Conservation (phyloP, 2,113 vertebrate species). For the Antennarius striatus region DNA sequence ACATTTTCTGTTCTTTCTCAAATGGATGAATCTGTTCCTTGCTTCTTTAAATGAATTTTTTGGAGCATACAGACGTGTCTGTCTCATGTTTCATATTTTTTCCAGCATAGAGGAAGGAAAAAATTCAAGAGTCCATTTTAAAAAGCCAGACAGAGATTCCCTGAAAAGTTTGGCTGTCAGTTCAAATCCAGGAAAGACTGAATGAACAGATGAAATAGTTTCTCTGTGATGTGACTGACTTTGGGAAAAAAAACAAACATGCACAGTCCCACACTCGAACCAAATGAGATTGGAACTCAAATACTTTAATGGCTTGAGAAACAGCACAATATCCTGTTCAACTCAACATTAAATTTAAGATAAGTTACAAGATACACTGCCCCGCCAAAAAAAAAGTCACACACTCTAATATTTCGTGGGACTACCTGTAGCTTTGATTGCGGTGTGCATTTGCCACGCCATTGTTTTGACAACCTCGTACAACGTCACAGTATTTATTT, state of each 20-base stretch:
- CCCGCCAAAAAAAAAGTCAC: neutral
- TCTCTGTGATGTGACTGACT: slow-evolving; percentile 32
- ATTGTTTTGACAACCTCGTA: too few relatives aligned
- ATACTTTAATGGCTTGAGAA: neutral
- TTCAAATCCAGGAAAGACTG: slow-evolving; percentile 53
- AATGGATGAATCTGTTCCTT: slow-evolving; percentile 22
- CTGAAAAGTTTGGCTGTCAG: slow-evolving; percentile 21
- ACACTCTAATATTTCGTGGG: neutral
- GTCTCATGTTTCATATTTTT: slow-evolving; percentile 19
- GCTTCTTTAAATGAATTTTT: slow-evolving; percentile 44
- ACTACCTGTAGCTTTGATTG: too few relatives aligned
- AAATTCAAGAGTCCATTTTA: neutral
- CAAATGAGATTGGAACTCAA: neutral
- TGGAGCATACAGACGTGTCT: slow-evolving; percentile 6
- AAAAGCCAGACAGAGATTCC: slow-evolving; percentile 25
- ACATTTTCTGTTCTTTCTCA: slow-evolving; percentile 4
- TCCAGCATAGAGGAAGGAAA: neutral
- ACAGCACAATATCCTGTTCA: neutral
- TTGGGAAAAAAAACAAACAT: slow-evolving; percentile 28
- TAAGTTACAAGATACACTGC: too few relatives aligned
- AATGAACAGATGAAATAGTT: slow-evolving; percentile 54
- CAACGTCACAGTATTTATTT: too few relatives aligned
- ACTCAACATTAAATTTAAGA: too few relatives aligned
- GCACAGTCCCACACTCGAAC: neutral
- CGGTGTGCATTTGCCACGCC: too few relatives aligned